A percentile compares a stretch with the other conserved stretches of the same genome.
These are phyloP conservation scores for Schizotus pectinicornis DNA, from an alignment of 2,888 invertebrate genomes.

Conservation along the genomic window DNA sequence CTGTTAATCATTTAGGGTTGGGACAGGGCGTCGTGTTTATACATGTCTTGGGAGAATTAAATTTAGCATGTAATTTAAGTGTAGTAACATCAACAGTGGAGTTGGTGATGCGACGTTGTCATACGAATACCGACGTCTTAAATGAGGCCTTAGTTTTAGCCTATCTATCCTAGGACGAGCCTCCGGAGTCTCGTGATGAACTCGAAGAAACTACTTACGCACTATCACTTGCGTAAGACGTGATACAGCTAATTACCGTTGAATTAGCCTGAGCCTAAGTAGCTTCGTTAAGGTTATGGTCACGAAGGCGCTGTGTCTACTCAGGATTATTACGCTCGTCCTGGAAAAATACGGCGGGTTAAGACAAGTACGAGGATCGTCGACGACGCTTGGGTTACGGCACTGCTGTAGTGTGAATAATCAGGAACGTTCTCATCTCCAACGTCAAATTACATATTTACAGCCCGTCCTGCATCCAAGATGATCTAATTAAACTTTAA, in stretches of 20 bases:
- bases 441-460: too few species aligned
- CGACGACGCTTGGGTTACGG: too few species aligned
- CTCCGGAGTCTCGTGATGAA: conserved; percentile 15
- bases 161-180: conserved; percentile 14
- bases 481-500: too few species aligned
- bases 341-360: neutral
- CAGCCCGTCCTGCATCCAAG: too few species aligned
- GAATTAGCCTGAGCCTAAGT: conserved; percentile 20
- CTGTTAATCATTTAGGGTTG: conserved; percentile 29
- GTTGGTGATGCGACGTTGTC: conserved; percentile 42
- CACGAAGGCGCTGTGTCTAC: conserved; percentile 9
- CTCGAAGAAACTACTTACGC: conserved; percentile 14
- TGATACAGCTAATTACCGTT: conserved; percentile 23
- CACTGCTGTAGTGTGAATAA: too few species aligned
- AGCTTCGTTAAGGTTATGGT: conserved; percentile 22
- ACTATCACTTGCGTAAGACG: conserved; percentile 12
- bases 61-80: conserved; percentile 46
- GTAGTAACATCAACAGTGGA: conserved; percentile 41
- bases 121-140: conserved; percentile 43
- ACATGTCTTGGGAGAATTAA: conserved; percentile 44
- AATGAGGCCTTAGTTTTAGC: conserved; percentile 33
- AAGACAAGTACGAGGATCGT: neutral
- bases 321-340: too few species aligned
- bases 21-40: conserved; percentile 32
- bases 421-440: too few species aligned